Percentiles rank a stretch among this genome's conserved stretches.
phyloP scores from a whole-genome alignment of 2,113 vertebrate species.

The Corydoras maculifer region DNA sequence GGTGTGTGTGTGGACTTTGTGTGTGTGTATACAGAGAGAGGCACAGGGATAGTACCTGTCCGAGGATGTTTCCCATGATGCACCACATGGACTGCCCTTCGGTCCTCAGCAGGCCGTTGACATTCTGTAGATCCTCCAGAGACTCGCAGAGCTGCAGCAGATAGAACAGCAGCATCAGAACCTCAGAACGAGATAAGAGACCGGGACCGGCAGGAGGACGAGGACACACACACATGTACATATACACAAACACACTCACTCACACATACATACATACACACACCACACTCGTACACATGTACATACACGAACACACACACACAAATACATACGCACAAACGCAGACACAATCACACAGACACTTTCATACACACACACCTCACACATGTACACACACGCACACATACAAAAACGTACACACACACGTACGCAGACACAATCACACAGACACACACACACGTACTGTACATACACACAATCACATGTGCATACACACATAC shows the following conservation, averaged over 20 bases:
- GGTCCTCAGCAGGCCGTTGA: slow-evolving; percentile 82
- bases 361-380: not conserved
- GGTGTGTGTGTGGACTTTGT: not conserved
- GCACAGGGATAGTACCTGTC: slow-evolving; percentile 74
- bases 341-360: too few relatives aligned
- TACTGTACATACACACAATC: too few relatives aligned
- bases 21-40: not conserved
- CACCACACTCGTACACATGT: too few relatives aligned
- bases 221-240: too few relatives aligned
- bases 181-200: slow-evolving; percentile 32
- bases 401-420: not conserved
- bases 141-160: slow-evolving; percentile 83
- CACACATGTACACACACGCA: not conserved
- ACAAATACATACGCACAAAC: too few relatives aligned
- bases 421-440: not conserved
- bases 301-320: too few relatives aligned
- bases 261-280: too few relatives aligned
- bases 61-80: slow-evolving; percentile 82
- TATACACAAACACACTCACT: too few relatives aligned
- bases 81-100: slow-evolving; percentile 92
- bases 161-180: slow-evolving; percentile 26
- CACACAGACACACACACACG: too few relatives aligned
- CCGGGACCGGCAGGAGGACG: too few relatives aligned
- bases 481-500: too few relatives aligned
- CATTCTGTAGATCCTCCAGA: slow-evolving; percentile 89